These are phyloP conservation scores for Ostrea denselamellosa DNA, from an alignment of 1,140 invertebrate species.

Conservation along the genomic window DNA sequence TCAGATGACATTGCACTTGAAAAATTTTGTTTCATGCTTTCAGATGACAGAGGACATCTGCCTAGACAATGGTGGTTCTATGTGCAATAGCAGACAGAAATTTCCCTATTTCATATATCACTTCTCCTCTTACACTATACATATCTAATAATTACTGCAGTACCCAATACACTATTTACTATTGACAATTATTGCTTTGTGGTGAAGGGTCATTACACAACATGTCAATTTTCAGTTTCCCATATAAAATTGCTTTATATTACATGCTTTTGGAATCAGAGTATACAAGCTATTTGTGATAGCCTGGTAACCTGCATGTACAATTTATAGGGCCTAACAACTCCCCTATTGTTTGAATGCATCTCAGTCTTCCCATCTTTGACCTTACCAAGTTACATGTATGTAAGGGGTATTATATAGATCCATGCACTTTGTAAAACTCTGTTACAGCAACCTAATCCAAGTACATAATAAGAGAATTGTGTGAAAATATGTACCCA, in stretches of 20 bases:
- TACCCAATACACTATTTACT: constrained; percentile 23
- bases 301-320: constrained; percentile 13
- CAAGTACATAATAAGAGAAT: background rate
- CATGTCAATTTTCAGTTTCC: constrained; percentile 22
- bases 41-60: constrained; percentile 5
- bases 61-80: constrained; percentile 9
- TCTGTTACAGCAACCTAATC: background rate
- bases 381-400: constrained; percentile 24
- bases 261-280: constrained; percentile 17
- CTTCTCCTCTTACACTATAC: background rate
- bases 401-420: constrained; percentile 11
- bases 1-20: background rate
- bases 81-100: background rate
- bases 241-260: constrained; percentile 23
- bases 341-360: background rate
- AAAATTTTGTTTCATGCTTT: background rate
- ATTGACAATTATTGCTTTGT: constrained; percentile 25
- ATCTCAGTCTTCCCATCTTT: background rate
- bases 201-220: background rate
- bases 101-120: background rate
- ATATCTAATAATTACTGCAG: constrained; percentile 21
- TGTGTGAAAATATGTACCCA: constrained; percentile 10
- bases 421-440: constrained; percentile 5
- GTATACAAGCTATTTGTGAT: constrained; percentile 33
- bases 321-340: background rate